Base-by-base conservation (phyloP, 2,888 invertebrate species). In the Anthophora plumipes region DNA sequence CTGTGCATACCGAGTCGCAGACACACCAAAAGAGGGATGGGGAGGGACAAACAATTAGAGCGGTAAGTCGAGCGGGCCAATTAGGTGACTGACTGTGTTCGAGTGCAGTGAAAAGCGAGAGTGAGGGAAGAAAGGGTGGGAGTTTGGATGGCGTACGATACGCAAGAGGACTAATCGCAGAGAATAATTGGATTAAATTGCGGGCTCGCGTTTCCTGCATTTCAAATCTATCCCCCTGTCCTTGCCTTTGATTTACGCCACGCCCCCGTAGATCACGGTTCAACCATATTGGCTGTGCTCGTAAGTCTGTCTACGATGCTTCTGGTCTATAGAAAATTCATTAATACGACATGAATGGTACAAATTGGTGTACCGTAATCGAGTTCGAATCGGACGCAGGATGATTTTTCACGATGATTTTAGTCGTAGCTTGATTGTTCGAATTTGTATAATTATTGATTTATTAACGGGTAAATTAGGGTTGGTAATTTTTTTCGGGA, bases 141-240 rank as follows among this genome's bases (percentile, higher is more conserved):
- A 20, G 39, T 7, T 8, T 31, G 63, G 7, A 5, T 60, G 60
- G 78, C 61, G 61, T 54, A 73, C 76, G 73, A 84, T 79, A 83
- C 80, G 82, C 84, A 80, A 82, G 82, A 76, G 80, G 77, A 83
- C 83, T 88, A 89, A 89, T 89, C 85, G 88, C 67, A 67, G 77
- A 80, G 88, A 85, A 89, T 89, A 87, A 89, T 89, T 85, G 81
- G 88, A 88, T 89, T 89, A 87, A 83, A 86, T 84, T 82, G 79
- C 54, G 75, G 72, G 72, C 52, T 79, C 76, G 72, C 82, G 74
- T 82, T 78, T 73, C 70, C 68, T 57, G 75, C 73, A 63, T 67
- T 72, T 71, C 81, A 55, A 69, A 70, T 59, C 61, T 61, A 57
- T 52, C 31, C n/a, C n/a, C 11, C 57, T 39, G 55, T 37, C 54